Evolutionary conservation across 2,888 invertebrate genomes (phyloP), one percentile per base, ranked within the genome.

Genomic region (Nemoura dubitans): DNA sequence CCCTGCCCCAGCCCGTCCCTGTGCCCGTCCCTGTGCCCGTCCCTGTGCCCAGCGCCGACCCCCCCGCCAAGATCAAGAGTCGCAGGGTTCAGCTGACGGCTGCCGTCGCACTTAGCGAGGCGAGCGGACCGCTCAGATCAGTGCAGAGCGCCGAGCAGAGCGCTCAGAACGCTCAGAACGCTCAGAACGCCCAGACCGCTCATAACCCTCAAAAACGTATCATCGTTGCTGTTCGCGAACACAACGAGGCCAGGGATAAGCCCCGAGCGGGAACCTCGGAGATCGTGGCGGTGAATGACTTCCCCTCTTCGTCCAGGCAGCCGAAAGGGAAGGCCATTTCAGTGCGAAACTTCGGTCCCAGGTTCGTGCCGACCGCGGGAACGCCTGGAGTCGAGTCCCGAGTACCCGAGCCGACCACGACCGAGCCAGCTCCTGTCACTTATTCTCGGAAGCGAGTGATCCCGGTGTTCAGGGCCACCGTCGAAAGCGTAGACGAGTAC

Each of bases 201-300:
- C n/a, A n/a, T n/a, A n/a, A n/a, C n/a, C n/a, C n/a, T n/a, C n/a
- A n/a, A n/a, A n/a, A 84, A 25, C 25, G 84, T 0, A 76, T 84
- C 25, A 59, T 26, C 2, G 29, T 84, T 16, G 84, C 59, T 27
- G 29, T 83, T 7, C 6, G 29, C 1, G 76, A 59, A 2, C 84
- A 84, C 26, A 83, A 83, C 27, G 83, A 83, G 1, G 30, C 83
- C n/a, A 83, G 43, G 30, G 28, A 26, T 3, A 84, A 84, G 76
- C 43, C 84, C 25, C 59, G 27, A 26, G 59, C 1, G 0, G 76
- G 76, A 0, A 28, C 59, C 27, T 76, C 84, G 27, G 28, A 76
- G 21, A 76, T 76, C 25, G 28, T 84, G 1, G 76, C 42, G 5
- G 14, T 76, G 26, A n/a, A 81, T 27, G 10, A 26, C 7, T 21